Percentiles rank a stretch among this genome's conserved stretches.
Conservation (phyloP, 1,140 invertebrate species). For the Drosophila virilis region DNA sequence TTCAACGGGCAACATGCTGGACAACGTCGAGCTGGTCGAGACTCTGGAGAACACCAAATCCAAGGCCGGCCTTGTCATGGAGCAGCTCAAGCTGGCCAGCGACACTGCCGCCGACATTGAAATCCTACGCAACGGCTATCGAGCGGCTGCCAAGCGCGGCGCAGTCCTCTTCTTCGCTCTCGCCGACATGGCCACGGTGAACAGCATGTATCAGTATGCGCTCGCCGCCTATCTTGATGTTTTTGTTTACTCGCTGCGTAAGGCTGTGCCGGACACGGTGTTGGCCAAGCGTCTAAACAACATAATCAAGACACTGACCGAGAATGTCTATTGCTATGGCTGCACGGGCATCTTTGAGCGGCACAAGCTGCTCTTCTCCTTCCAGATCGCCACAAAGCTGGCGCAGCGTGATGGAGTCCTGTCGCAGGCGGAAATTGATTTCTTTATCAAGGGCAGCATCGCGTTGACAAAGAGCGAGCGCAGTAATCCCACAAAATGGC, state of each 20-base stretch:
- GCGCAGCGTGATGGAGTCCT: conserved; percentile 88
- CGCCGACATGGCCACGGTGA: conserved; percentile 93
- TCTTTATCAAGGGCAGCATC: conserved; percentile 94
- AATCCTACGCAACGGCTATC: conserved; percentile 91
- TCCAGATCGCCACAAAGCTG: conserved; percentile 94
- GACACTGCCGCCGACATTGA: conserved; percentile 91
- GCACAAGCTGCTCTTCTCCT: conserved; percentile 95
- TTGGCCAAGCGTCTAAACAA: conserved; percentile 90
- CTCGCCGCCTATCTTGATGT: conserved; percentile 91
- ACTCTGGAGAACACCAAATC: conserved; percentile 95
- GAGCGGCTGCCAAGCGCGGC: conserved; percentile 91
- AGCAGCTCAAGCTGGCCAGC: conserved; percentile 90
- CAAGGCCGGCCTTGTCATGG: conserved; percentile 91
- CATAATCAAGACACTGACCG: conserved; percentile 93
- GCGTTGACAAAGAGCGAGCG: conserved; percentile 89
- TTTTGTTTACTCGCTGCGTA: conserved; percentile 91
- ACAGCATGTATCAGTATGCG: conserved; percentile 96
- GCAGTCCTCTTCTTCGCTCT: conserved; percentile 95
- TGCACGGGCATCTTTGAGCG: conserved; percentile 96
- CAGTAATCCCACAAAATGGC: conserved; percentile 89
- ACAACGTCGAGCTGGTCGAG: conserved; percentile 93
- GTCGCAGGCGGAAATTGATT: conserved; percentile 91
- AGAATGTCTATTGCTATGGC: conserved; percentile 94
- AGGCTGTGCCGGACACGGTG: conserved; percentile 90
- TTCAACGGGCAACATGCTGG: conserved; percentile 95